These are phyloP conservation scores for Dinomys branickii DNA, from an alignment of 2,113 vertebrate genomes.

Conservation along the genomic window DNA sequence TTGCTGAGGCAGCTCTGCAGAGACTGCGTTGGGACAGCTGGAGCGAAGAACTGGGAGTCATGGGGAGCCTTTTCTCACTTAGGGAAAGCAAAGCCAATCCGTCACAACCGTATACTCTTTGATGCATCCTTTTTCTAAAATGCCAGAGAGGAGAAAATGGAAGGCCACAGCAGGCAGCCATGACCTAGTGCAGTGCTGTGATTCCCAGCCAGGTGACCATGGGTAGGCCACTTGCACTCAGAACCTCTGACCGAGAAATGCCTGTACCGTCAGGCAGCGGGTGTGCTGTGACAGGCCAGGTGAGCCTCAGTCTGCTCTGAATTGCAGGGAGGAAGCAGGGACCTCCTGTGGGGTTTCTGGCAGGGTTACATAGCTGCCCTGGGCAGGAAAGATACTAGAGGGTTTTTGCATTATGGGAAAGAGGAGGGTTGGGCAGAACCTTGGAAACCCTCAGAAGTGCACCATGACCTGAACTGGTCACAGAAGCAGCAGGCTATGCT, in stretches of 20 bases:
- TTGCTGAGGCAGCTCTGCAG: background rate
- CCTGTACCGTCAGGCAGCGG: background rate
- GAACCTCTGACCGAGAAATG: background rate
- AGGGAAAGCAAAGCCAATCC: background rate
- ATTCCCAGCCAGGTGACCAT: background rate
- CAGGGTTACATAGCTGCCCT: background rate
- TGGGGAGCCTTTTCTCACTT: background rate
- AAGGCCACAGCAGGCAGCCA: background rate
- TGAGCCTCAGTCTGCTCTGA: background rate
- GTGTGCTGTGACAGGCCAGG: accelerated
- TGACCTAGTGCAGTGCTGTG: background rate
- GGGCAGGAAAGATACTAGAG: background rate
- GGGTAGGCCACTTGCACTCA: background rate
- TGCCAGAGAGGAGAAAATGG: background rate
- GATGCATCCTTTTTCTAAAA: background rate
- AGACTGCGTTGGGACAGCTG: background rate
- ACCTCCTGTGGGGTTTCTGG: background rate
- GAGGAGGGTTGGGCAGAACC: background rate
- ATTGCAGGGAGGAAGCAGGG: background rate
- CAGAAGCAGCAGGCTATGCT: background rate
- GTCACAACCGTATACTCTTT: background rate
- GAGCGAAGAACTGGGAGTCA: background rate
- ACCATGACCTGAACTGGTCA: background rate
- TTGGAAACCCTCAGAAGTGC: background rate
- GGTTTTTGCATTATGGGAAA: background rate